Conservation (phyloP, 2,113 vertebrate genomes). For the Dicaeum eximium region DNA sequence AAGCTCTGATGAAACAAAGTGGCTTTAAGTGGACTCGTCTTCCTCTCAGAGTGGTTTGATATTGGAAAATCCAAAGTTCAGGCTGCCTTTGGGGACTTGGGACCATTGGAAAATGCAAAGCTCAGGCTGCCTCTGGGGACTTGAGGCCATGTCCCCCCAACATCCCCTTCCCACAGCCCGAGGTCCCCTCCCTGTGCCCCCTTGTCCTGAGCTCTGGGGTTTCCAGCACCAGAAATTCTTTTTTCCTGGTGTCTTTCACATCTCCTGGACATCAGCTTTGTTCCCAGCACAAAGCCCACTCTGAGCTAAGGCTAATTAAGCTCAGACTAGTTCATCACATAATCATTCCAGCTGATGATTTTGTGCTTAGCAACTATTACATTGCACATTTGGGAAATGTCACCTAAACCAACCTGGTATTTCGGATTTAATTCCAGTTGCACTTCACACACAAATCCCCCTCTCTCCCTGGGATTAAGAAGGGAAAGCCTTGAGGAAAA, state of each 20-base stretch:
- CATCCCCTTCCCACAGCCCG: fast-evolving
- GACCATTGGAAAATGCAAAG: not conserved
- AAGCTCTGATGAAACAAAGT: not conserved
- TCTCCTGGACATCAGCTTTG: not conserved
- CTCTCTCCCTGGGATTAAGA: fast-evolving
- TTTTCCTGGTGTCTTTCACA: not conserved
- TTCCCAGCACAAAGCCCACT: not conserved
- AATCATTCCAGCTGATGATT: not conserved
- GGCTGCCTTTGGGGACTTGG: not conserved
- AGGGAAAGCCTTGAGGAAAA: not conserved
- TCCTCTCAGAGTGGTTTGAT: not conserved
- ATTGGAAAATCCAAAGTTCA: fast-evolving
- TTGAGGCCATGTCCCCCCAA: not conserved
- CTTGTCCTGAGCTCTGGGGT: fast-evolving
- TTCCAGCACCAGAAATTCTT: not conserved
- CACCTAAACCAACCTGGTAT: not conserved
- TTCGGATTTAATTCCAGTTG: not conserved
- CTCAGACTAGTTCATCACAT: not conserved
- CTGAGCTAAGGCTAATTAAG: not conserved
- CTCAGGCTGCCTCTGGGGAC: not conserved
- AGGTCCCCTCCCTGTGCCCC: fast-evolving
- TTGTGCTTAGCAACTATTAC: not conserved
- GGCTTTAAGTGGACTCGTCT: not conserved
- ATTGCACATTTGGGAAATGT: fast-evolving
- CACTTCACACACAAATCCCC: too few relatives aligned